Evolutionary conservation across 2,113 vertebrate genomes (phyloP).

Genomic region (Erinaceus europaeus): DNA sequence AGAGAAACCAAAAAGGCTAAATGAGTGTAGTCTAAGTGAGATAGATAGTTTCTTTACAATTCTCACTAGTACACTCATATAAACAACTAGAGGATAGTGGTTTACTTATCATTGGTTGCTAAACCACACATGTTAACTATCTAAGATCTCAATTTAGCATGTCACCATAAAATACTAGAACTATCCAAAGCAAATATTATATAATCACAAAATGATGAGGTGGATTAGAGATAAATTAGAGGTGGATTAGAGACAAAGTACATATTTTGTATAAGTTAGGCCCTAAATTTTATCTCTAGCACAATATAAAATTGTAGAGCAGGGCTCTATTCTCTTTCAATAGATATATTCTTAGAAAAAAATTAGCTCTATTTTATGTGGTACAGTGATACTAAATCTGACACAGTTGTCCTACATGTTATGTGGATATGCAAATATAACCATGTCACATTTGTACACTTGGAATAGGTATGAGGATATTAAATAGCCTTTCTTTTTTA

Average conservation of each 20-base stretch:
- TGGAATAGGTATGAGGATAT: background rate
- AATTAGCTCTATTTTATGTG: no score
- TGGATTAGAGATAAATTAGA: no score
- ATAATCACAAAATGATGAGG: background rate
- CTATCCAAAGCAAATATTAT: background rate
- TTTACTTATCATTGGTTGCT: background rate
- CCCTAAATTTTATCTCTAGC: no score
- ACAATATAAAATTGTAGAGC: no score
- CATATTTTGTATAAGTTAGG: no score
- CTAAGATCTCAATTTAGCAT: background rate
- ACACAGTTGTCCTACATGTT: background rate
- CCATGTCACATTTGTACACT: background rate
- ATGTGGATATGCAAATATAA: background rate
- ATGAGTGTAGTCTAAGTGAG: background rate
- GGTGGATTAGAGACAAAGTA: no score
- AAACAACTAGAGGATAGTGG: background rate
- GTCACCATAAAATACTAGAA: background rate
- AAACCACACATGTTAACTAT: background rate
- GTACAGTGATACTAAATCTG: background rate
- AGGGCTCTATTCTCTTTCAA: no score
- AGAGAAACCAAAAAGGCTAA: background rate
- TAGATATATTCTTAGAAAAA: no score
- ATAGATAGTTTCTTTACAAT: background rate
- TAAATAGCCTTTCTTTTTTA: no score
- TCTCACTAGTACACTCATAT: background rate